A percentile compares a stretch with the other conserved stretches of the same genome.
Conservation (phyloP, 1,140 invertebrate species). For the Drosophila burlai region DNA sequence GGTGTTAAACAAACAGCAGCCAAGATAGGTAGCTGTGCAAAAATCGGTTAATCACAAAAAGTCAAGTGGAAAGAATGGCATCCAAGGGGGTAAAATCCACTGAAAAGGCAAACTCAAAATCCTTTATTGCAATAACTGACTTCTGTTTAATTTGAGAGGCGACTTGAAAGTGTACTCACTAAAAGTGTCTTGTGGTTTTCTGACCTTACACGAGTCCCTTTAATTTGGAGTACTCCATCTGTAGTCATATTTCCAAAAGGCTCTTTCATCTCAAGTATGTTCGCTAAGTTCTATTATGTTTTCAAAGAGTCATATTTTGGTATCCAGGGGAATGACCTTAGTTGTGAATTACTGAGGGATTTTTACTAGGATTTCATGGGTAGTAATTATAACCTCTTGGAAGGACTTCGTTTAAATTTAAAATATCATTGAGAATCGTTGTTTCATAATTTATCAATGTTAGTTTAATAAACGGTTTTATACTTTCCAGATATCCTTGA, state of each 20-base stretch:
- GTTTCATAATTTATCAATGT: background rate
- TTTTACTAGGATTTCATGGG: background rate
- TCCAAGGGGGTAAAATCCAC: constrained; percentile 23
- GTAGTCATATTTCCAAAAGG: constrained; percentile 18
- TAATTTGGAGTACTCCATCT: constrained; percentile 5
- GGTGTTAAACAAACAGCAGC: constrained; percentile 65
- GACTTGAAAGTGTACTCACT: constrained; percentile 20
- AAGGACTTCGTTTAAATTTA: background rate
- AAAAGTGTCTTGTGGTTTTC: constrained; percentile 36
- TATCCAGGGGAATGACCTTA: constrained; percentile 1
- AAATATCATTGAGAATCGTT: background rate
- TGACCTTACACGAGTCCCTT: constrained; percentile 18
- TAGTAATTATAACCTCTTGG: background rate
- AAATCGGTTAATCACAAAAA: constrained; percentile 23
- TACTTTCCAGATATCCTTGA: background rate
- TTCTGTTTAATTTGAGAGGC: constrained; percentile 46
- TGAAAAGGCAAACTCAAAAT: constrained; percentile 16
- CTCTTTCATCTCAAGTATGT: background rate
- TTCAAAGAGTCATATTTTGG: background rate
- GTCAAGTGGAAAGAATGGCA: background rate
- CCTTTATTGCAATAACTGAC: constrained; percentile 33
- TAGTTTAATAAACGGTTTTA: background rate
- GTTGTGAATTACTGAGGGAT: background rate
- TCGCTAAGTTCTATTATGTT: background rate
- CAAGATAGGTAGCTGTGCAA: constrained; percentile 41